Evolutionary conservation across 2,797 vertebrate genomes (phyloP), one percentile per base, ranked within the genome.

Genomic region (Enteromius unitaeniatus): DNA sequence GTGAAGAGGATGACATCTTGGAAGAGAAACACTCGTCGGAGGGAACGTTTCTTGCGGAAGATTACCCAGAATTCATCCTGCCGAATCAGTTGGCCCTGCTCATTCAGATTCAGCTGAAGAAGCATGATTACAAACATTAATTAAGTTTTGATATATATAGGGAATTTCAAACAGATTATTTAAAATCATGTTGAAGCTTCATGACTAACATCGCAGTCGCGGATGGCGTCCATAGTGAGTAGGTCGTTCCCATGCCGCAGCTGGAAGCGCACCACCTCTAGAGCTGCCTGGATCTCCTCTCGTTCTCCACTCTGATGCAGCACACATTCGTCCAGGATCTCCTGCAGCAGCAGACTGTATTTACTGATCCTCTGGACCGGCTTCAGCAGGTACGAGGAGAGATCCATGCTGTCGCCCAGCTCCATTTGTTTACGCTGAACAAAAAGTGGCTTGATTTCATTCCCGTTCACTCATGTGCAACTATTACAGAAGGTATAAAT

Each of bases 281-380:
- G 90, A 26, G 95, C 95, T 0, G 90, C 92, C 78, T 93, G 93
- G 68, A 96, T 90, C 86, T 96, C 94, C 19, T 89, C 87, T 65
- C 92, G 86, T 85, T 95, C 94, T 68, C 88, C 86, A 17, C 55
- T 79, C 26, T 92, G 91, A 37, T 26, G 85, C 0, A 88, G 88
- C 17, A 90, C 86, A 17, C 94, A 95, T 65, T 96, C 95, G 76
- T 89, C 91, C 91, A 94, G 87, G 91, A 96, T 93, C 90, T 96
- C 95, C 89, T 95, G 95, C 73, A 96, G 94, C 87, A 96, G 92
- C 28, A 96, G 89, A 83, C 93, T 94, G 93, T 96, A 96, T 81
- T 96, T 96, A 86, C 96, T 96, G 92, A 96, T 96, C 78, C 95
- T 91, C 92, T 96, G 95, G 65, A 96, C 93, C 0, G 95, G 95